Evolutionary conservation across 2,113 vertebrate species (phyloP).

Genomic region (Pomatostomus ruficeps): DNA sequence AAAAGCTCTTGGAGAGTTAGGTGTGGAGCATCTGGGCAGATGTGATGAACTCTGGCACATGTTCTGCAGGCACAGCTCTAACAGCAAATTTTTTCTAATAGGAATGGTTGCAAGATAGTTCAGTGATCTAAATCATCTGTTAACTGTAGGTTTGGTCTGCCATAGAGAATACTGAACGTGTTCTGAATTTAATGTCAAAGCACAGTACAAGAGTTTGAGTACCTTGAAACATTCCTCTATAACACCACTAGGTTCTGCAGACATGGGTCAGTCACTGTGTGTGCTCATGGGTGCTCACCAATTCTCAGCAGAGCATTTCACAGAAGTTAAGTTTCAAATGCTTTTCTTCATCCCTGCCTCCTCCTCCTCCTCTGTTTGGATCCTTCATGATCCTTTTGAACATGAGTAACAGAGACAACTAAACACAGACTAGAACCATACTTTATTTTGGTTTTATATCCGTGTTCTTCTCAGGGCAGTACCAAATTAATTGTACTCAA

Average conservation of each 20-base stretch:
- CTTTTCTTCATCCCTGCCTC: neutral
- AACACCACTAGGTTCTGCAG: neutral
- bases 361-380: neutral
- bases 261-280: fast-evolving
- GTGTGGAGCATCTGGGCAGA: neutral
- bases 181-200: neutral
- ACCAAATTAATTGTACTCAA: neutral
- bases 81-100: neutral
- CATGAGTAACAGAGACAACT: neutral
- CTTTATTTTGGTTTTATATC: neutral
- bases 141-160: neutral
- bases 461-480: neutral
- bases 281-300: fast-evolving
- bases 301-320: fast-evolving
- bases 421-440: neutral
- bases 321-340: neutral
- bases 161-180: neutral
- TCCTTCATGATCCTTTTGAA: neutral
- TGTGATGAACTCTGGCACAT: neutral
- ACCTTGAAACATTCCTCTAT: neutral
- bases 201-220: neutral
- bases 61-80: neutral
- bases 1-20: neutral
- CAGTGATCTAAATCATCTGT: neutral
- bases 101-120: neutral